Percentiles rank a stretch among this genome's conserved stretches.
Evolutionary conservation across 64 coral and sea anemone species (phyloP).

Genomic region (Porites lutea): DNA sequence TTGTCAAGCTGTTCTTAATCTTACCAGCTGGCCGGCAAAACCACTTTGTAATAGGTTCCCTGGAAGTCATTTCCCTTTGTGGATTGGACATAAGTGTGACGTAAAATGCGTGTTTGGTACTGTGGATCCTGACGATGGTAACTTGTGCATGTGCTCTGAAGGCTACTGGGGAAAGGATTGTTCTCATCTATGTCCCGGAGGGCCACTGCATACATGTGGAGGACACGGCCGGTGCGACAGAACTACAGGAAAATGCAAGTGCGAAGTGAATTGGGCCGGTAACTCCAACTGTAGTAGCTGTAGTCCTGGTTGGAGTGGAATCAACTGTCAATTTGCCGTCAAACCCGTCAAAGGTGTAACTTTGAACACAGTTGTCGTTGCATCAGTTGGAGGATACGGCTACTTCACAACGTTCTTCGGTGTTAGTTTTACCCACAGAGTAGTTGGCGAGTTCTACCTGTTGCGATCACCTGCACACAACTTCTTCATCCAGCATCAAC

Average conservation of each 20-base stretch:
- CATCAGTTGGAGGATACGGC: slow-evolving; percentile 62
- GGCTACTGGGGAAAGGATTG: slow-evolving; percentile 88
- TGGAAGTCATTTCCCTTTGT: slow-evolving; percentile 72
- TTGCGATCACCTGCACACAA: slow-evolving; percentile 50
- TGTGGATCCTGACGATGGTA: slow-evolving; percentile 64
- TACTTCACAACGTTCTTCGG: slow-evolving; percentile 92
- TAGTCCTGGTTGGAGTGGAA: slow-evolving; percentile 77
- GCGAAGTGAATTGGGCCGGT: slow-evolving; percentile 84
- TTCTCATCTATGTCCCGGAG: slow-evolving; percentile 85
- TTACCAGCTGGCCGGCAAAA: slow-evolving; percentile 82
- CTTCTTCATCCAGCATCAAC: slow-evolving; percentile 87
- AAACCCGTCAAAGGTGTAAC: slow-evolving; percentile 11
- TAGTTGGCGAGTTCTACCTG: slow-evolving; percentile 89
- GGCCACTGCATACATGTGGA: slow-evolving; percentile 67
- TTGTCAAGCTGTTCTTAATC: slow-evolving; percentile 66
- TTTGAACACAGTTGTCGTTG: slow-evolving; percentile 25
- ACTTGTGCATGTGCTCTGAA: slow-evolving; percentile 67
- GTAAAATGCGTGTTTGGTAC: slow-evolving; percentile 87
- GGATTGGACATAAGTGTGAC: slow-evolving; percentile 84
- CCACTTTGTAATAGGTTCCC: slow-evolving; percentile 84
- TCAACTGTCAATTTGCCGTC: slow-evolving; percentile 79
- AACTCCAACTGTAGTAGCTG: slow-evolving; percentile 76
- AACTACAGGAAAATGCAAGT: slow-evolving; percentile 74
- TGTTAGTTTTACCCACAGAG: slow-evolving; percentile 64
- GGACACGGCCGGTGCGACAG: slow-evolving; percentile 75